Percentiles rank a stretch among this genome's conserved stretches.
phyloP scores from a whole-genome alignment of 2,113 vertebrate genomes.

The Marcusenius ussheri region DNA sequence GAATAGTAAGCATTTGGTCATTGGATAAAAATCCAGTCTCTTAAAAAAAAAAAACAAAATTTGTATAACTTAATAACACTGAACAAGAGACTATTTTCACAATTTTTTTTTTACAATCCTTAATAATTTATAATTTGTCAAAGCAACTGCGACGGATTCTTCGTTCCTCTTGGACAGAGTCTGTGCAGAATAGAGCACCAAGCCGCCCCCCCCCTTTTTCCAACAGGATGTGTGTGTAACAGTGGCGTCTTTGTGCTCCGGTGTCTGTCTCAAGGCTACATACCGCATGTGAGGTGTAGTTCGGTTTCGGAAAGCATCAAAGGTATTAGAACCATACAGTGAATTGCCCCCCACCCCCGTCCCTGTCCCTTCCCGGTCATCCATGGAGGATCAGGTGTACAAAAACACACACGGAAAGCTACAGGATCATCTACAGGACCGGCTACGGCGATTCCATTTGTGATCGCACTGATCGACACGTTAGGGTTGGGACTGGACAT shows the following conservation, averaged over 20 bases:
- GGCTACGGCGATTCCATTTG: slow-evolving; percentile 30
- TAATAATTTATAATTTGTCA: slow-evolving; percentile 64
- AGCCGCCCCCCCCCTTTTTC: background rate
- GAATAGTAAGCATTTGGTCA: slow-evolving; percentile 68
- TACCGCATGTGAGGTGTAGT: slow-evolving; percentile 47
- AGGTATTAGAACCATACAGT: slow-evolving; percentile 48
- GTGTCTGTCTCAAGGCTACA: slow-evolving; percentile 24
- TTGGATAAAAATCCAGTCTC: slow-evolving; percentile 73
- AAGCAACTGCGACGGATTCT: slow-evolving; percentile 42
- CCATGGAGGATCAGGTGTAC: slow-evolving; percentile 48
- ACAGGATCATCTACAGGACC: slow-evolving; percentile 43
- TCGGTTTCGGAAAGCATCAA: slow-evolving; percentile 39
- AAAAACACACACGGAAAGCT: slow-evolving; percentile 48
- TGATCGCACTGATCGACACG: slow-evolving; percentile 39
- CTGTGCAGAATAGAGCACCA: slow-evolving; percentile 46
- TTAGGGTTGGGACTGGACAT: slow-evolving; percentile 7
- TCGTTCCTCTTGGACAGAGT: slow-evolving; percentile 38
- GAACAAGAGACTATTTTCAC: slow-evolving; percentile 51
- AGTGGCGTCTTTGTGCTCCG: slow-evolving; percentile 39
- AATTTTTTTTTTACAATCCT: slow-evolving; percentile 52
- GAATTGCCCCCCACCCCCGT: slow-evolving; percentile 8
- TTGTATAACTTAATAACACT: slow-evolving; percentile 68
- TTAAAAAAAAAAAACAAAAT: slow-evolving; percentile 49
- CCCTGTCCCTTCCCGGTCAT: slow-evolving; percentile 37
- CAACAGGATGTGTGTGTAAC: slow-evolving; percentile 23